Percentiles rank a stretch among this genome's conserved stretches.
Conservation (phyloP, 2,888 invertebrate genomes). For the Nudaria mundana region DNA sequence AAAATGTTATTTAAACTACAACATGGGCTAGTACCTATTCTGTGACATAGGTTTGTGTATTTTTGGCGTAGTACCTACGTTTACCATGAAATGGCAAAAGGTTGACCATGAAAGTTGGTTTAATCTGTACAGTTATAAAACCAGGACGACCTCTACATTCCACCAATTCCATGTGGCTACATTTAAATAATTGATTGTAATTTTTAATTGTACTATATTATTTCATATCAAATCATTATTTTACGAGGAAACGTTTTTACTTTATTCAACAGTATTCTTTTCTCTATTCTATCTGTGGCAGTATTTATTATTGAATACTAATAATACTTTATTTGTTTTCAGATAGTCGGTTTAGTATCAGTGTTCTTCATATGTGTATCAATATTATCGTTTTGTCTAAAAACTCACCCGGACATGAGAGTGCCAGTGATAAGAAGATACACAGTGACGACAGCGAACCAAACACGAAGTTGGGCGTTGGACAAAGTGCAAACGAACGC, state of each 20-base stretch:
- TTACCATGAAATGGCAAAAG: slow-evolving; percentile 12
- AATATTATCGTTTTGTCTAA: slow-evolving; percentile 99
- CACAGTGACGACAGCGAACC: slow-evolving; percentile 88
- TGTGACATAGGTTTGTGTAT: too few relatives aligned
- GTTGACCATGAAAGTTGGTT: slow-evolving; percentile 10
- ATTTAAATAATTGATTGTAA: neutral
- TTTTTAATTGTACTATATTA: neutral
- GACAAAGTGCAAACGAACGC: slow-evolving; percentile 97
- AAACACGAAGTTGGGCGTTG: slow-evolving; percentile 89
- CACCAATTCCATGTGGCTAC: neutral
- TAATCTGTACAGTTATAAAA: slow-evolving; percentile 15
- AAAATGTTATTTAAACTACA: too few relatives aligned
- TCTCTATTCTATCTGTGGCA: too few relatives aligned
- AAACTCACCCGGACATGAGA: slow-evolving; percentile 99
- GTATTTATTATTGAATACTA: too few relatives aligned
- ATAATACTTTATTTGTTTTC: slow-evolving; percentile 58
- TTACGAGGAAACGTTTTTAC: neutral
- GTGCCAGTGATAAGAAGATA: slow-evolving; percentile 93
- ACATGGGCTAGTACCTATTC: too few relatives aligned
- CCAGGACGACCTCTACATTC: slow-evolving; percentile 7
- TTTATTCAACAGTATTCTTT: too few relatives aligned
- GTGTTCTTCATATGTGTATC: slow-evolving; percentile 99
- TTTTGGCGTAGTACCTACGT: too few relatives aligned
- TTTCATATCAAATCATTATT: neutral
- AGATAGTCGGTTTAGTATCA: slow-evolving; percentile 98